Evolutionary conservation across 1,140 invertebrate genomes (phyloP).

Genomic region (Diuraphis noxia): DNA sequence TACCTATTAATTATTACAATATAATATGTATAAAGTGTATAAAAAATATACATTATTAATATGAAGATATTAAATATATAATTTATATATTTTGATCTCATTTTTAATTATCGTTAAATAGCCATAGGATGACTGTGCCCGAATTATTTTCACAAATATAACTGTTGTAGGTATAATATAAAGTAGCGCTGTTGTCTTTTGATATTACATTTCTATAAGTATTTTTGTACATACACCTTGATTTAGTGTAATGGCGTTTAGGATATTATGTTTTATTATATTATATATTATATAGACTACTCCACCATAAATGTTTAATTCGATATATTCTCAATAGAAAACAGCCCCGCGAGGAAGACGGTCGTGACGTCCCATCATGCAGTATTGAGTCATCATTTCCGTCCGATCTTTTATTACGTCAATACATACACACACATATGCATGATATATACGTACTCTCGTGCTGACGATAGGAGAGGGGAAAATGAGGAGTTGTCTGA

Average conservation of each 20-base stretch:
- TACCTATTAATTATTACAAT: too few species aligned
- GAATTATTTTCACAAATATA: background rate
- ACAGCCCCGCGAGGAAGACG: background rate
- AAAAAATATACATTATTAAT: background rate
- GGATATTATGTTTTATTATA: background rate
- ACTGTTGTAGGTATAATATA: too few species aligned
- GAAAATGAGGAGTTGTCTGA: background rate
- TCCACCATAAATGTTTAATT: background rate
- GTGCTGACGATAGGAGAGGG: too few species aligned
- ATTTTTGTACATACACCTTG: background rate
- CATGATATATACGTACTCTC: background rate
- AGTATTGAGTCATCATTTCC: slow-evolving; percentile 10
- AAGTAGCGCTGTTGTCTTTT: background rate
- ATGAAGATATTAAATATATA: background rate
- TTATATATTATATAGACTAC: background rate
- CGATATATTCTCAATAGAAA: background rate
- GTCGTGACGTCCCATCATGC: background rate
- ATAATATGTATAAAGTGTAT: background rate
- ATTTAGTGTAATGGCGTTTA: background rate
- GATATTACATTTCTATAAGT: background rate
- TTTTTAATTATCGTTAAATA: background rate
- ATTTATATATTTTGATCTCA: background rate
- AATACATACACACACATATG: background rate
- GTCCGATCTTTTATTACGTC: slow-evolving; percentile 39
- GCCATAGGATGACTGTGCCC: background rate